phyloP scores from a whole-genome alignment of 2,888 invertebrate species.

The Torymus tubicola region DNA sequence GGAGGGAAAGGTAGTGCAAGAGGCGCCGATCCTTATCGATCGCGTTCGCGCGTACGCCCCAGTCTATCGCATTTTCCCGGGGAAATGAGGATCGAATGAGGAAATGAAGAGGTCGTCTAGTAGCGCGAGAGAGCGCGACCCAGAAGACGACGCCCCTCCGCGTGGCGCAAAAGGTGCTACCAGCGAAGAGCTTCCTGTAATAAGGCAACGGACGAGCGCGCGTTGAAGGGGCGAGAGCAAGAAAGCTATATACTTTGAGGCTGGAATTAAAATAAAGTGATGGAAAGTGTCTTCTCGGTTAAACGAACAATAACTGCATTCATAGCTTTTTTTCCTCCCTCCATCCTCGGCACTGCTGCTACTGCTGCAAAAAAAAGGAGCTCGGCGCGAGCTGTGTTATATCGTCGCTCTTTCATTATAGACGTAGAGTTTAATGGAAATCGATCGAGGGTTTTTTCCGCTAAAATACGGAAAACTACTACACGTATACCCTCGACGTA shows the following conservation, averaged over 20 bases:
- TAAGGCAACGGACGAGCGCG: not conserved
- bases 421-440: too few relatives aligned
- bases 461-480: too few relatives aligned
- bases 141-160: slow-evolving; percentile 11
- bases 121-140: not conserved
- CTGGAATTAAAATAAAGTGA: slow-evolving; percentile 30
- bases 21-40: slow-evolving; percentile 37
- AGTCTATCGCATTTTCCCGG: slow-evolving; percentile 60
- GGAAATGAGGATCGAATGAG: slow-evolving; percentile 62
- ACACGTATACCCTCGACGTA: too few relatives aligned
- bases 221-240: too few relatives aligned
- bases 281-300: slow-evolving; percentile 10
- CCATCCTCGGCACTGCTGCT: too few relatives aligned
- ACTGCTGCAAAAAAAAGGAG: not conserved
- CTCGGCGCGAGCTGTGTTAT: not conserved
- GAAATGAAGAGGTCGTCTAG: slow-evolving; percentile 57
- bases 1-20: not conserved
- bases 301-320: slow-evolving; percentile 44
- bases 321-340: not conserved
- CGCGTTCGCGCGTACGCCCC: slow-evolving; percentile 51
- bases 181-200: slow-evolving; percentile 14
- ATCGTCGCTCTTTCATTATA: too few relatives aligned
- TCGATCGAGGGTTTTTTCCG: too few relatives aligned
- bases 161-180: slow-evolving; percentile 14
- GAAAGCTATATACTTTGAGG: not conserved